Evolutionary conservation across 2,888 invertebrate species (phyloP), one percentile per base, ranked within the genome.

Genomic region (Idaea straminata): DNA sequence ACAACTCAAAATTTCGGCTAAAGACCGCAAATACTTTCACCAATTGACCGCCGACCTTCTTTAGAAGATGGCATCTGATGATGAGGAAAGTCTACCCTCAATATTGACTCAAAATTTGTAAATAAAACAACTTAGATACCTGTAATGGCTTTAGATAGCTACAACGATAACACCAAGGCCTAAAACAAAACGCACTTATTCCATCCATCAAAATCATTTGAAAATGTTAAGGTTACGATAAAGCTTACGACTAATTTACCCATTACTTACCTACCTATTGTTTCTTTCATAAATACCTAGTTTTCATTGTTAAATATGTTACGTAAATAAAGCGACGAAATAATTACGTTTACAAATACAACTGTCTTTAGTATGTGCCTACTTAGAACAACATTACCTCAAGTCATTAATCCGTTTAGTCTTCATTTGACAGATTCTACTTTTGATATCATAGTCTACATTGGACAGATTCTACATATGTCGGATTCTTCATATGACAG

Each of bases 261-360:
- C 7, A 47, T 15, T 62, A 64, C 64, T 69, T 69, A 64, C 64
- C 70, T 69, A 64, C 35, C 69, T 64, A 59, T 36, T 64, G 64
- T 57, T 63, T 61, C 66, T 64, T 71, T 72, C 64, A 5, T 47
- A 13, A 47, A 47, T 47, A 47, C 47, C 13, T 47, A 13, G 7
- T 36, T 7, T 47, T 47, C 10, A 13, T 47, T 13, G 10, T 47
- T 4, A 13, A 13, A 7, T 13, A 47, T 47, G 13, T 47, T 47
- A 47, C 47, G 47, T 47, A 47, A 47, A 13, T 0, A 47, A 13
- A 13, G 4, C 13, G 5, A 47, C 47, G 10, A 7, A 47, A 47
- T 47, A 47, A 13, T 7, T 47, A 47, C 47, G 0, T 47, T 0
- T 47, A 47, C 47, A 47, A 47, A 47, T 47, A 47, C 47, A 47